Percentiles rank a stretch among this genome's conserved stretches.
phyloP scores from a whole-genome alignment of 2,113 vertebrate species.

The Butorides virescens region DNA sequence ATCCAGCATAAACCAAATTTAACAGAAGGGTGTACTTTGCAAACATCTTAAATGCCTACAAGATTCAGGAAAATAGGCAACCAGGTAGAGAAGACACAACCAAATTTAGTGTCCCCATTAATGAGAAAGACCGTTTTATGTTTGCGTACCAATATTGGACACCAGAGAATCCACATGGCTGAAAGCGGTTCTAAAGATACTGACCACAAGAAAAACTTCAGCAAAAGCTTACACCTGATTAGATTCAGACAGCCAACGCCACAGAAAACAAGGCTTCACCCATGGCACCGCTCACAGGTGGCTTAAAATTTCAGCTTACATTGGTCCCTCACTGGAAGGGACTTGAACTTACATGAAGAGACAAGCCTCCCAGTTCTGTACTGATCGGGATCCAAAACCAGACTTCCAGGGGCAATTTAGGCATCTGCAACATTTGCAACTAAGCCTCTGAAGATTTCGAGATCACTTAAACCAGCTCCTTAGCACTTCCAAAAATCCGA shows the following conservation, averaged over 20 bases:
- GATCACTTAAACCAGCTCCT: background rate
- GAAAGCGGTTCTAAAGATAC: background rate
- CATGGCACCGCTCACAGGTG: background rate
- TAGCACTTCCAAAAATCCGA: background rate
- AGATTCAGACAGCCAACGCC: background rate
- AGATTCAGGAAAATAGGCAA: background rate
- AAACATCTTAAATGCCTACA: background rate
- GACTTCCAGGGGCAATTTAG: background rate
- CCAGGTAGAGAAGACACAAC: background rate
- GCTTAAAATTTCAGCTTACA: background rate
- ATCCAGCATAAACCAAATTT: background rate
- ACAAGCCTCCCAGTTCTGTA: background rate
- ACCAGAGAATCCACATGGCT: background rate
- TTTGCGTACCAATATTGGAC: background rate
- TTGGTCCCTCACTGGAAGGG: background rate
- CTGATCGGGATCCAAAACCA: background rate
- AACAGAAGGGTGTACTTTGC: background rate
- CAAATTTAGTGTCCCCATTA: background rate
- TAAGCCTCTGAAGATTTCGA: background rate
- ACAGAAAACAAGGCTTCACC: background rate
- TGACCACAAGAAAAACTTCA: background rate
- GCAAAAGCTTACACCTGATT: background rate
- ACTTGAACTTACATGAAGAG: accelerated
- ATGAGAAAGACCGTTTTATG: background rate
- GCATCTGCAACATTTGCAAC: background rate